Evolutionary conservation across 2,888 invertebrate genomes (phyloP), one percentile per base, ranked within the genome.

Genomic region (Mesorhabditis belari): DNA sequence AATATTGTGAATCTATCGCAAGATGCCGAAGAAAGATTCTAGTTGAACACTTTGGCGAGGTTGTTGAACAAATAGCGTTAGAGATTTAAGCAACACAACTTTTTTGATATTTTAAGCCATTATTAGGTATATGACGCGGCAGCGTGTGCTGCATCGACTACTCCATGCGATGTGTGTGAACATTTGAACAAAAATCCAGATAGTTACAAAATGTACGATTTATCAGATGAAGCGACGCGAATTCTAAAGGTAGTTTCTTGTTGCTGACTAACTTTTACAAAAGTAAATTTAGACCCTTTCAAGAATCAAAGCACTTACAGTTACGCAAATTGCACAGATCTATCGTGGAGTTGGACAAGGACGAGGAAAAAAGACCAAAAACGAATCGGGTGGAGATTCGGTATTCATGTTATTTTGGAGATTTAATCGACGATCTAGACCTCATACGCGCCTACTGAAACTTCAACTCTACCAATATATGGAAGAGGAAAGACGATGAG

Each of bases 1-100:
- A 88, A 25, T 91, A 90, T 82, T 92, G 93, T 82, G 94, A 96
- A 83, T 94, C 95, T 80, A 87, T 88, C 62, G 87, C 89, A 0
- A 94, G 95, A 81, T 98, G 98, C 79, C 87, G 96, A 0, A 86
- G 98, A 61, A 85, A 88, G 49, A 87, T 90, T 76, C 90, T 94
- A 71, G 84, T 93, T 57, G 87, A 89, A 71, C 91, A 93, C 83
- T 90, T 92, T 81, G 92, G 91, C 2, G 92, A 92, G 82, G 85
- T 44, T 53, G 12, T n/a, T n/a, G n/a, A n/a, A n/a, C n/a, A n/a
- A n/a, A n/a, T n/a, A n/a, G n/a, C n/a, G n/a, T n/a, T n/a, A n/a
- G n/a, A n/a, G n/a, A n/a, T n/a, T n/a, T n/a, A n/a, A n/a, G n/a
- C n/a, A n/a, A 29, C 23, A 24, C 49, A 4, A 23, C 21, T 28